phyloP scores from a whole-genome alignment of 2,113 vertebrate species.

The Columbina picui region DNA sequence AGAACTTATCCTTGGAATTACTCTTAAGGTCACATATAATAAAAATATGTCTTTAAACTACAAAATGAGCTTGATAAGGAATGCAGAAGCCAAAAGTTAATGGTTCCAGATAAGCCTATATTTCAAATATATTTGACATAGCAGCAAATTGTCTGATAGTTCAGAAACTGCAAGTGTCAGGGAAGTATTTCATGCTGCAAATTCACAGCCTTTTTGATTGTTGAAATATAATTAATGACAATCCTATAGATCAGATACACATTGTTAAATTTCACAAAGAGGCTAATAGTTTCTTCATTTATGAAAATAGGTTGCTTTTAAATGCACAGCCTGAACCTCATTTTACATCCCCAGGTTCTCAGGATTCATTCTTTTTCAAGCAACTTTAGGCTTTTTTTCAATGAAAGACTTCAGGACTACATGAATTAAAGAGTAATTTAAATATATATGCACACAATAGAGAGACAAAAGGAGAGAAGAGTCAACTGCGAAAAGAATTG shows the following conservation, averaged over 20 bases:
- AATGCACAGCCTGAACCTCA: conserved; percentile 35
- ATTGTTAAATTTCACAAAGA: conserved; percentile 51
- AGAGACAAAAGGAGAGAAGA: conserved; percentile 34
- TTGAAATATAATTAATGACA: conserved; percentile 27
- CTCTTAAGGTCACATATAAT: conserved; percentile 31
- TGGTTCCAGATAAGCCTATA: conserved; percentile 39
- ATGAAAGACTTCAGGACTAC: conserved; percentile 16
- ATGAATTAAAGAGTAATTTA: conserved; percentile 65
- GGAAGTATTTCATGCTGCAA: conserved; percentile 11
- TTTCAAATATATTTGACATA: conserved; percentile 53
- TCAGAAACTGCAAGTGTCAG: conserved; percentile 15
- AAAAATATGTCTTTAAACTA: conserved; percentile 38
- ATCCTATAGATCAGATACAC: not conserved
- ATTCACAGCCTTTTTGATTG: conserved; percentile 28
- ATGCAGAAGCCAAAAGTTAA: conserved; percentile 54
- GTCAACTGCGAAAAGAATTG: conserved; percentile 30
- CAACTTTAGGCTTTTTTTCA: conserved; percentile 14
- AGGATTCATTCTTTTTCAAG: not conserved
- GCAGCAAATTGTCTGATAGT: conserved; percentile 38
- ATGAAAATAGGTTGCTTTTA: conserved; percentile 48
- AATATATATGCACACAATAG: conserved; percentile 43
- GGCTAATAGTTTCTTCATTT: conserved; percentile 63
- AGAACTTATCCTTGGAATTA: conserved; percentile 24
- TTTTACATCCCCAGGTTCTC: conserved; percentile 11
- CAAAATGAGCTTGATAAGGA: conserved; percentile 55